Percentiles rank a stretch among this genome's conserved stretches.
These are phyloP conservation scores for Caranx melampygus DNA, from an alignment of 2,113 vertebrate species.

Conservation along the genomic window DNA sequence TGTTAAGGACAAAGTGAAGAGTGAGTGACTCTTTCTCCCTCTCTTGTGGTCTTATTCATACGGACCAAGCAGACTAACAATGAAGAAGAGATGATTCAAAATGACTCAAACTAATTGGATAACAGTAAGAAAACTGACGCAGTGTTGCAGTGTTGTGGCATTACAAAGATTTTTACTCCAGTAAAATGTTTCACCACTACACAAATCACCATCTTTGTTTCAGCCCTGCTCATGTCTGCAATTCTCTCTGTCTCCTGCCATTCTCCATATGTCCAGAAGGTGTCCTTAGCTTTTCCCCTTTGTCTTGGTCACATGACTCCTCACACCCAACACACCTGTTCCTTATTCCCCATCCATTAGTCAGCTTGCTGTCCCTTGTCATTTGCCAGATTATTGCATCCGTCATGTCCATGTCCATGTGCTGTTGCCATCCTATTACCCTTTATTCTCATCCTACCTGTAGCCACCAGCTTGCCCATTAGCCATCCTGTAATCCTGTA, in stretches of 20 bases:
- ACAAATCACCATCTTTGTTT: too few species aligned
- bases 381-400: too few species aligned
- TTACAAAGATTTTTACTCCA: too few species aligned
- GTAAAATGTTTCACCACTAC: background rate
- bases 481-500: background rate
- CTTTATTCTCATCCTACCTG: too few species aligned
- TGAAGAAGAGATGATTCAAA: background rate
- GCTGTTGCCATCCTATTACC: too few species aligned
- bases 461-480: too few species aligned
- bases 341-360: background rate
- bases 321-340: background rate
- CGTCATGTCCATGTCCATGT: too few species aligned
- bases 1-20: constrained; percentile 92
- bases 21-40: constrained; percentile 71
- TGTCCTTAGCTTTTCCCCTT: background rate
- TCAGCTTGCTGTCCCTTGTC: background rate
- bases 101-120: too few species aligned
- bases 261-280: background rate
- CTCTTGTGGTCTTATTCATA: background rate
- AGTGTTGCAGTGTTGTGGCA: background rate
- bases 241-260: background rate
- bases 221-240: background rate
- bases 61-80: too few species aligned
- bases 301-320: background rate
- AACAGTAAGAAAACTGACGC: too few species aligned